phyloP scores from a whole-genome alignment of 2,888 invertebrate species.

The Timandra comae region DNA sequence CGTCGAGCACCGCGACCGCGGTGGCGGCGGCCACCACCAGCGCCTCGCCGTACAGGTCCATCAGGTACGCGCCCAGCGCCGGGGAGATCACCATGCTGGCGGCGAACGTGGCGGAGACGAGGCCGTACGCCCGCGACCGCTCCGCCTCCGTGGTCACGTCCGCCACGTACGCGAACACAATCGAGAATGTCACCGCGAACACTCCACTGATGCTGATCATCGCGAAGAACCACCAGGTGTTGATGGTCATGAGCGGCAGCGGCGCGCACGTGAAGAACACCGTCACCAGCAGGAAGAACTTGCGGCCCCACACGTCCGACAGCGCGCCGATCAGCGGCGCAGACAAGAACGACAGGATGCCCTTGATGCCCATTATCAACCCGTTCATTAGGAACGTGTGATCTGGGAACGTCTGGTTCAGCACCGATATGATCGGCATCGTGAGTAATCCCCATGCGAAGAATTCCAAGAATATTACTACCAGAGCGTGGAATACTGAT shows the following conservation, averaged over 20 bases:
- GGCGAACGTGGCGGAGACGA: slow-evolving; percentile 99
- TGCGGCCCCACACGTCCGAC: slow-evolving; percentile 98
- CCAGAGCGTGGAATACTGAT: slow-evolving; percentile 98
- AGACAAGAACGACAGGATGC: slow-evolving; percentile 96
- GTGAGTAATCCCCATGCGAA: slow-evolving; percentile 99
- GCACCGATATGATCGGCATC: slow-evolving; percentile 95
- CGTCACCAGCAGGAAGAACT: slow-evolving; percentile 97
- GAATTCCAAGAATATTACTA: slow-evolving; percentile 99
- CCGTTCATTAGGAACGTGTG: slow-evolving; percentile 99
- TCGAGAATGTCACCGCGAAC: slow-evolving; percentile 99
- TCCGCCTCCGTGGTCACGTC: slow-evolving; percentile 99
- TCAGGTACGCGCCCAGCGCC: slow-evolving; percentile 93
- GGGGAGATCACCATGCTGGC: slow-evolving; percentile 99
- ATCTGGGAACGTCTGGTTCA: slow-evolving; percentile 98
- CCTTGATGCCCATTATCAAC: slow-evolving; percentile 98
- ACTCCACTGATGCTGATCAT: slow-evolving; percentile 99
- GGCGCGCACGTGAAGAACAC: slow-evolving; percentile 99
- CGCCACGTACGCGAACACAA: slow-evolving; percentile 99
- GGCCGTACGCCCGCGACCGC: slow-evolving; percentile 95
- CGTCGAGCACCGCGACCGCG: slow-evolving; percentile 95
- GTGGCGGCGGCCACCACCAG: slow-evolving; percentile 97
- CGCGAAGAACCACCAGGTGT: slow-evolving; percentile 99
- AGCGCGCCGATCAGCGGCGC: slow-evolving; percentile 98
- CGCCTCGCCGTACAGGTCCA: slow-evolving; percentile 88
- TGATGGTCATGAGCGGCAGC: slow-evolving; percentile 98